phyloP scores from a whole-genome alignment of 2,113 vertebrate genomes.

The Guaruba guarouba region DNA sequence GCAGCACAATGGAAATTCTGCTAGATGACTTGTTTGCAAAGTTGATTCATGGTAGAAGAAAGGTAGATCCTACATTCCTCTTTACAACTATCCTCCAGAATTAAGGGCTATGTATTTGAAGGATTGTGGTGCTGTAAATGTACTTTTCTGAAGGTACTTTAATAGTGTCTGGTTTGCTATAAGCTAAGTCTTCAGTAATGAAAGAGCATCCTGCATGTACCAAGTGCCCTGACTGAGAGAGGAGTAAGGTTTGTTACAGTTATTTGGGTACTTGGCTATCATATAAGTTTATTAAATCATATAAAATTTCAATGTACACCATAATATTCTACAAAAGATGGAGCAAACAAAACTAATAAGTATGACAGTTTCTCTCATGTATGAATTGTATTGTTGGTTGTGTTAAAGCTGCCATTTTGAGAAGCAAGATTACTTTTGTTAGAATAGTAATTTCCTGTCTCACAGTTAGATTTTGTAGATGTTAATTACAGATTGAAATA shows the following conservation, averaged over 20 bases:
- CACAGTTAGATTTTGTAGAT: conserved; percentile 76
- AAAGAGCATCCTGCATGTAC: background rate
- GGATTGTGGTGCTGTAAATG: background rate
- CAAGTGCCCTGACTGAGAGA: conserved; percentile 55
- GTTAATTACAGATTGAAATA: conserved; percentile 77
- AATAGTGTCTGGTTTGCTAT: conserved; percentile 39
- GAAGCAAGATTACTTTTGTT: conserved; percentile 71
- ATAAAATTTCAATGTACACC: conserved; percentile 78
- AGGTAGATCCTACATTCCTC: background rate
- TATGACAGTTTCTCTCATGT: conserved; percentile 70
- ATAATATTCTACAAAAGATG: conserved; percentile 74
- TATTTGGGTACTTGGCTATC: conserved; percentile 71
- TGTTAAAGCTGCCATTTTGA: conserved; percentile 70
- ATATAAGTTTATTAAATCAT: conserved; percentile 81
- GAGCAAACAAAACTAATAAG: conserved; percentile 72
- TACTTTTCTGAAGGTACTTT: conserved; percentile 52
- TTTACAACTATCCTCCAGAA: conserved; percentile 17
- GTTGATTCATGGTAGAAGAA: conserved; percentile 9
- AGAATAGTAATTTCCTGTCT: conserved; percentile 70
- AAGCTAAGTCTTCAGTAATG: conserved; percentile 43
- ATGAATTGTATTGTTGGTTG: conserved; percentile 67
- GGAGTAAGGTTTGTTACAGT: conserved; percentile 66
- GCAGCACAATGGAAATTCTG: background rate
- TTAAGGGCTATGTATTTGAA: background rate
- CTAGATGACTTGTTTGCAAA: background rate